Base-by-base conservation (phyloP, 2,888 invertebrate genomes). In the Baccha elongata region DNA sequence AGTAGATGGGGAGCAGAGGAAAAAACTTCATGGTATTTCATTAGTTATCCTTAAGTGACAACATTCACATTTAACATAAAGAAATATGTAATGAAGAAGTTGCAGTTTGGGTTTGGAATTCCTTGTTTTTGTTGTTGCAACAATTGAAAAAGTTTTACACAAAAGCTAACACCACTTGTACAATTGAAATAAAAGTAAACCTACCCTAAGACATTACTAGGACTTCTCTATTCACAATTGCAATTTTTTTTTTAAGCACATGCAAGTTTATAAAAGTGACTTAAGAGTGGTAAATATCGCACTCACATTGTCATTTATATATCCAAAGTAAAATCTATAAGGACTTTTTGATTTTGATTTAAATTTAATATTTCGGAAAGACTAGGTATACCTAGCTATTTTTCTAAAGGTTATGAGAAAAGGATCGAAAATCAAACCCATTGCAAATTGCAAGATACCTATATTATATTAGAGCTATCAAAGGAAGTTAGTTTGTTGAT, bases 201-300 rank as follows among this genome's bases (percentile, higher is more conserved):
- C 71, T 68, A 73, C 78, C 83, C 68, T 76, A 72, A 83, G 48
- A 26, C 83, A 83, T 78, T 83, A 68, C 78, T 83, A 83, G 83
- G 83, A 78, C 83, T 83, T 83, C 83, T 19, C 2, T 13, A 29
- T 62, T 1, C 44, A n/a, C 17, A 19, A 37, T 46, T 53, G 53
- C 48, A 46, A 46, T 11, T 52, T 3, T 32, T n/a, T 60, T 67
- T 17, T 29, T 50, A 42, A n/a, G n/a, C n/a, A n/a, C n/a, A 26
- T 26, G 37, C 8, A 55, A 55, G 35, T 42, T 15, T 29, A 17
- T 10, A n/a, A 13, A 6, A 19, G 6, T 10, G 50, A 71, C 15
- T 19, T 32, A 19, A 44, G 67, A 68, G 62, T 76, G 68, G 29
- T 46, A 72, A 72, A 64, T 72, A 35, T 83, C 78, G 64, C 81